phyloP scores from a whole-genome alignment of 2,797 vertebrate genomes.

The Scleropages formosus region DNA sequence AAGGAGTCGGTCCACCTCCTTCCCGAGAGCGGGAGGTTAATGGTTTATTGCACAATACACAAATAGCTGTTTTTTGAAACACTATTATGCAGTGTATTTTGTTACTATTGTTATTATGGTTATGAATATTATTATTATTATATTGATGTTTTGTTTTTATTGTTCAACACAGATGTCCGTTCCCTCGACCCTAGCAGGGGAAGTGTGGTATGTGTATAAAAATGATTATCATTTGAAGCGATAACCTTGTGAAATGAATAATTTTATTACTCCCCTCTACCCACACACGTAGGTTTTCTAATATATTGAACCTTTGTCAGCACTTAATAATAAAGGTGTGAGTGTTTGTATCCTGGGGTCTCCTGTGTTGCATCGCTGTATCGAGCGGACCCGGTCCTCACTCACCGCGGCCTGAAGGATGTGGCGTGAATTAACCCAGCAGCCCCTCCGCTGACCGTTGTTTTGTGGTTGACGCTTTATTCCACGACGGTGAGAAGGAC shows the following conservation, averaged over 20 bases:
- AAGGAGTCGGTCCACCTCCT: slow-evolving; percentile 17
- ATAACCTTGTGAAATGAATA: slow-evolving; percentile 61
- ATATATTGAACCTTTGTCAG: slow-evolving; percentile 76
- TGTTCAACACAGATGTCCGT: slow-evolving; percentile 49
- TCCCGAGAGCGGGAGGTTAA: slow-evolving; percentile 49
- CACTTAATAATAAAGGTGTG: slow-evolving; percentile 68
- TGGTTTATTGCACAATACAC: slow-evolving; percentile 54
- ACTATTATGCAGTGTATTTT: slow-evolving; percentile 61
- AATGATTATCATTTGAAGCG: slow-evolving; percentile 61
- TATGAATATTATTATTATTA: slow-evolving; percentile 43
- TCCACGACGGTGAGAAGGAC: no score
- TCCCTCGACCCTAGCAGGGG: slow-evolving; percentile 43
- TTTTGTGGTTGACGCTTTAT: no score
- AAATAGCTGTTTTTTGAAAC: slow-evolving; percentile 55
- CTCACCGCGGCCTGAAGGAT: neutral
- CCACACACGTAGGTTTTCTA: slow-evolving; percentile 75
- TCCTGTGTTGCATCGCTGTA: slow-evolving; percentile 48
- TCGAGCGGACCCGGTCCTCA: neutral
- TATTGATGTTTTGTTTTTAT: slow-evolving; percentile 57
- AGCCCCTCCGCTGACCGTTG: no score
- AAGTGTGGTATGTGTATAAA: slow-evolving; percentile 61
- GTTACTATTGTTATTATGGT: slow-evolving; percentile 39
- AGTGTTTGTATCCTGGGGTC: slow-evolving; percentile 21
- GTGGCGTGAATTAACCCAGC: neutral
- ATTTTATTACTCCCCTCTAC: slow-evolving; percentile 55